These are phyloP conservation scores for Danio rerio DNA, from an alignment of 2,113 vertebrate species.

Conservation along the genomic window GRCz12tu NC_133181.1:1500001-1500500, in stretches of 20 bases:
- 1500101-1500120: slow-evolving; percentile 53
- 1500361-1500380: slow-evolving; percentile 46
- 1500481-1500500: slow-evolving; percentile 94
- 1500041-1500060: slow-evolving; percentile 59
- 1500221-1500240: slow-evolving; percentile 67
- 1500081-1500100: slow-evolving; percentile 29
- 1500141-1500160: slow-evolving; percentile 65
- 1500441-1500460: slow-evolving; percentile 98
- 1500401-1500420: slow-evolving; percentile 95
- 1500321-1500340: slow-evolving; percentile 77
- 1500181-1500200: slow-evolving; percentile 69
- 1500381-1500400: slow-evolving; percentile 34
- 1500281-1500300: slow-evolving; percentile 95
- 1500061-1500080: slow-evolving; percentile 45
- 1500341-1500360: slow-evolving; percentile 93
- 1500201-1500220: slow-evolving; percentile 72
- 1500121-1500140: slow-evolving; percentile 44
- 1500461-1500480: slow-evolving; percentile 93
- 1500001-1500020: neutral
- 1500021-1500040: neutral
- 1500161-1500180: slow-evolving; percentile 78
- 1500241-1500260: slow-evolving; percentile 55
- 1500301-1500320: slow-evolving; percentile 82
- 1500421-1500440: slow-evolving; percentile 97
- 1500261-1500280: slow-evolving; percentile 82